These are phyloP conservation scores for Odiellus spinosus DNA, from an alignment of 2,888 invertebrate genomes.

Conservation along the genomic window DNA sequence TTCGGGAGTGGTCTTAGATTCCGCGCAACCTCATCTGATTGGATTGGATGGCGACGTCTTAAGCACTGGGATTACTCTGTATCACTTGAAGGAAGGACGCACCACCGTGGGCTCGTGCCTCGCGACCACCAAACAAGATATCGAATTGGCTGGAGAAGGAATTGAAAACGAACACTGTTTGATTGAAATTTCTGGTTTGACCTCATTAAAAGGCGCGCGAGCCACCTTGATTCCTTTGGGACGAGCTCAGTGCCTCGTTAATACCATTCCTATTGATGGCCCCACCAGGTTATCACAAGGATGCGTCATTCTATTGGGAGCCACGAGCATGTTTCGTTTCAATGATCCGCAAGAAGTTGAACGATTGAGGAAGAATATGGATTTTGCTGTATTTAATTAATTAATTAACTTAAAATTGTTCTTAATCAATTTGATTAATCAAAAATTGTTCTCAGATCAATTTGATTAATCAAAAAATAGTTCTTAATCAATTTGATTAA, in stretches of 20 bases:
- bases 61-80: conserved; percentile 77
- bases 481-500: too few species aligned
- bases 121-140: conserved; percentile 49
- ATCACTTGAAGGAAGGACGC: conserved; percentile 73
- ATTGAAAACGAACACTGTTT: conserved; percentile 63
- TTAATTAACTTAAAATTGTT: too few species aligned
- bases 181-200: too few species aligned
- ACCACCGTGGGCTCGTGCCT: conserved; percentile 69
- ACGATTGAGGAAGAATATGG: conserved; percentile 56
- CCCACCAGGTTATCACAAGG: conserved; percentile 66
- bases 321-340: conserved; percentile 68
- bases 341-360: conserved; percentile 81
- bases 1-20: conserved; percentile 71
- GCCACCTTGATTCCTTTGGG: conserved; percentile 55
- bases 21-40: conserved; percentile 78
- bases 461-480: too few species aligned
- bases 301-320: conserved; percentile 56
- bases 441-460: too few species aligned
- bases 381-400: conserved; percentile 34
- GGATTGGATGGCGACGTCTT: conserved; percentile 79
- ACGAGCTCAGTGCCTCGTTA: conserved; percentile 65
- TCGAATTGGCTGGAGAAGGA: conserved; percentile 56
- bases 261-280: conserved; percentile 57
- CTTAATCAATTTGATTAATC: too few species aligned
- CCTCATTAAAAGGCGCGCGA: conserved; percentile 49